Conservation (phyloP, 2,113 vertebrate genomes). For the Stegostoma tigrinum region DNA sequence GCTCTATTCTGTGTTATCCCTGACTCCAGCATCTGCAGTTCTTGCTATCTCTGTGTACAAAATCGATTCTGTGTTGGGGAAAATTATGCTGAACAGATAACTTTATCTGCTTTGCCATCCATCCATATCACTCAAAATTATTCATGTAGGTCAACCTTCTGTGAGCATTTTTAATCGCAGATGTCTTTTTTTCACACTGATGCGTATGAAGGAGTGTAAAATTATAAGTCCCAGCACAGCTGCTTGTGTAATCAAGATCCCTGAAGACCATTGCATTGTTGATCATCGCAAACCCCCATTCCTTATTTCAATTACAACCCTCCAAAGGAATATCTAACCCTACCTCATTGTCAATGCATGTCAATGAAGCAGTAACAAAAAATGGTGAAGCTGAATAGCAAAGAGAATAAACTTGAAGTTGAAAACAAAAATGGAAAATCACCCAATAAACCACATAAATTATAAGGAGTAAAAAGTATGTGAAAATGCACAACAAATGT, state of each 20-base stretch:
- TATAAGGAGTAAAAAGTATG: not conserved
- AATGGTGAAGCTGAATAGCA: not conserved
- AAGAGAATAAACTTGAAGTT: not conserved
- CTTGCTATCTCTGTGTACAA: not conserved
- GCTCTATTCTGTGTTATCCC: too few species aligned
- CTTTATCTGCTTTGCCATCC: not conserved
- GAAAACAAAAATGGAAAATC: not conserved
- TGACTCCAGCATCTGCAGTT: too few species aligned
- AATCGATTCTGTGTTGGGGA: not conserved
- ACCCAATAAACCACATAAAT: not conserved
- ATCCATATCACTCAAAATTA: not conserved
- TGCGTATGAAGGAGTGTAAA: not conserved
- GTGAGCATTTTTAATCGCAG: not conserved
- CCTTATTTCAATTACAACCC: not conserved
- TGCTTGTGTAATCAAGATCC: not conserved
- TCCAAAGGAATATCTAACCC: not conserved
- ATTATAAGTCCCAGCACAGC: not conserved
- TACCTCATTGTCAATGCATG: not conserved
- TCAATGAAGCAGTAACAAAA: not conserved
- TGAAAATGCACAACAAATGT: not conserved
- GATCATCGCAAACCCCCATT: too few species aligned
- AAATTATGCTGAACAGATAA: not conserved
- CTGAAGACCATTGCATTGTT: not conserved
- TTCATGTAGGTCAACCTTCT: not conserved
- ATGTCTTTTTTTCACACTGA: not conserved